phyloP scores from a whole-genome alignment of 2,888 invertebrate species.

The Ectemnius continuus region DNA sequence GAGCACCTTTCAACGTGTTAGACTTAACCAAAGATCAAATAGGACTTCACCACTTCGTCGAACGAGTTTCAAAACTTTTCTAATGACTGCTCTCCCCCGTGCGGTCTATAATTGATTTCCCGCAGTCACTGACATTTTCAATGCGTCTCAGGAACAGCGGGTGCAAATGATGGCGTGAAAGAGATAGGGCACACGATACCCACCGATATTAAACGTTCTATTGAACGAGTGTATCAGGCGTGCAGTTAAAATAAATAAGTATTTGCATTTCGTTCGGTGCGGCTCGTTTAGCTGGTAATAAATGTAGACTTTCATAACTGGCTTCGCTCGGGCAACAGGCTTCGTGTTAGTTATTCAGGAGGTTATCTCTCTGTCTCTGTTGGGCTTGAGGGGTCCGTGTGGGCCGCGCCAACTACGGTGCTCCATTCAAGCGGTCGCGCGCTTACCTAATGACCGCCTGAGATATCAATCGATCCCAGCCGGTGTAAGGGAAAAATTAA shows the following conservation, averaged over 20 bases:
- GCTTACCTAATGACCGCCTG: neutral
- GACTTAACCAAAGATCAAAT: too few species aligned
- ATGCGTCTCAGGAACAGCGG: constrained; percentile 28
- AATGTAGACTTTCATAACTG: constrained; percentile 43
- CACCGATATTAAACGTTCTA: neutral
- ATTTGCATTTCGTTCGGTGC: neutral
- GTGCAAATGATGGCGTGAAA: constrained; percentile 25
- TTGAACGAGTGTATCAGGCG: neutral
- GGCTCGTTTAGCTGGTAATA: constrained; percentile 26
- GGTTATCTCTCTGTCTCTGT: too few species aligned
- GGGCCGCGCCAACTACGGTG: too few species aligned
- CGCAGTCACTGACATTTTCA: constrained; percentile 46
- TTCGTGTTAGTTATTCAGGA: too few species aligned
- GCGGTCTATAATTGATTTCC: constrained; percentile 51
- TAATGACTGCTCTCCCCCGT: constrained; percentile 2
- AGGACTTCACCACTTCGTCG: constrained; percentile 15
- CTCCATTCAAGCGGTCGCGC: neutral
- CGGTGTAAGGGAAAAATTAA: constrained; percentile 20
- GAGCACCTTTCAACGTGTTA: too few species aligned
- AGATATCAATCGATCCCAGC: constrained; percentile 8
- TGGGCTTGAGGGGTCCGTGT: too few species aligned
- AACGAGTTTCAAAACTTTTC: constrained; percentile 46
- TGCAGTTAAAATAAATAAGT: neutral
- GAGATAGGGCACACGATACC: neutral
- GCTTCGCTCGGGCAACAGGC: constrained; percentile 12